phyloP scores from a whole-genome alignment of 2,797 vertebrate genomes.

The Smutsia temminckii region DNA sequence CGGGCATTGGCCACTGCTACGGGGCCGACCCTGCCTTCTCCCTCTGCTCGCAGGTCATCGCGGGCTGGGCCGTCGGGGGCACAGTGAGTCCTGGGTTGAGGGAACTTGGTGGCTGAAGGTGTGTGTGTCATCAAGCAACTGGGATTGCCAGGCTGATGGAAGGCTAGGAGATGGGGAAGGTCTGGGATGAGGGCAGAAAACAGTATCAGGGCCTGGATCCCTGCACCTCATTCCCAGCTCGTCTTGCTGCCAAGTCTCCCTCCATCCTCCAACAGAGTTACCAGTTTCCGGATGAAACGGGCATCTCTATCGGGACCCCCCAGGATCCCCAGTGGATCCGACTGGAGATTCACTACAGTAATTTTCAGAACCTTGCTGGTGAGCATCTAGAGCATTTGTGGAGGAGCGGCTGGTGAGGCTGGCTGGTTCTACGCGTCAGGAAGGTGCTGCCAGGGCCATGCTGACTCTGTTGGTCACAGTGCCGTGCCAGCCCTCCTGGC shows the following conservation, averaged over 20 bases:
- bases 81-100: constrained; percentile 71
- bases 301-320: constrained; percentile 75
- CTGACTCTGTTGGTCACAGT: background rate
- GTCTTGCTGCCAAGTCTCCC: background rate
- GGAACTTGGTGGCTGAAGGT: no score
- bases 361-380: constrained; percentile 79
- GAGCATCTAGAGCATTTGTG: background rate
- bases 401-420: background rate
- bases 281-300: constrained; percentile 79
- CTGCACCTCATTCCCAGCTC: background rate
- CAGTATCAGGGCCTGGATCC: no score
- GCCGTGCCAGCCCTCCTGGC: background rate
- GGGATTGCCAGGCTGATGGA: background rate
- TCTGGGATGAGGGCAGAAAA: background rate
- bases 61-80: constrained; percentile 83
- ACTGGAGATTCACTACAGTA: constrained; percentile 84
- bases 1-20: constrained; percentile 76
- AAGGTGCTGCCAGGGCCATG: background rate
- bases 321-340: constrained; percentile 79
- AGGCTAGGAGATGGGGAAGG: background rate
- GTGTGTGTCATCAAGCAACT: no score
- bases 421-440: background rate
- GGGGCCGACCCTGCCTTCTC: constrained; percentile 78
- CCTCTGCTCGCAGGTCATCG: constrained; percentile 80
- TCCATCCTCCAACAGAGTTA: constrained; percentile 67